A percentile compares a stretch with the other conserved stretches of the same genome.
Conservation (phyloP, 2,113 vertebrate genomes). For the Seriola aureovittata region DNA sequence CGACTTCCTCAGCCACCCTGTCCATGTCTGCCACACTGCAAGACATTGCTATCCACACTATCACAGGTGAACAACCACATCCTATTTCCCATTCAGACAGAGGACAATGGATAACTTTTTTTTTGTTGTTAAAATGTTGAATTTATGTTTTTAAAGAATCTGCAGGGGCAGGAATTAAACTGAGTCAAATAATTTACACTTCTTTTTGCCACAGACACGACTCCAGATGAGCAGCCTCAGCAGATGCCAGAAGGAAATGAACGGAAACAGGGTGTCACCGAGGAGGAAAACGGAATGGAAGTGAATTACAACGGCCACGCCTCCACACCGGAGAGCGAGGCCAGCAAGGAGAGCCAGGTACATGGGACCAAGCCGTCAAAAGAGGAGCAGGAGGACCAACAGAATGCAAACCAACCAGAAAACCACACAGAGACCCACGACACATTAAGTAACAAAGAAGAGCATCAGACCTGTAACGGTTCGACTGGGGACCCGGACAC, state of each 20-base stretch:
- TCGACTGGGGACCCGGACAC: neutral
- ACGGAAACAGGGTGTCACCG: slow-evolving; percentile 43
- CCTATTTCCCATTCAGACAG: neutral
- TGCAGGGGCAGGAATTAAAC: neutral
- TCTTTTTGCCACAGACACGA: slow-evolving; percentile 39
- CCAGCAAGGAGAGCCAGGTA: slow-evolving; percentile 69
- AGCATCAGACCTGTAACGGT: slow-evolving; percentile 48
- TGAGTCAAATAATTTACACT: neutral
- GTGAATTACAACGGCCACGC: slow-evolving; percentile 88
- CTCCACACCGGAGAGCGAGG: slow-evolving; percentile 71
- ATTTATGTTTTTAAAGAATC: neutral
- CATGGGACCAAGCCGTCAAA: slow-evolving; percentile 76
- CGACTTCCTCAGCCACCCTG: slow-evolving; percentile 61
- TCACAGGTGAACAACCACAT: slow-evolving; percentile 66
- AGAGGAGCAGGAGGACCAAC: slow-evolving; percentile 85
- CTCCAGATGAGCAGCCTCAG: slow-evolving; percentile 47
- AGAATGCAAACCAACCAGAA: slow-evolving; percentile 85
- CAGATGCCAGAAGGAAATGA: slow-evolving; percentile 30
- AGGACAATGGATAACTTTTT: neutral
- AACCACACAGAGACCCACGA: slow-evolving; percentile 32
- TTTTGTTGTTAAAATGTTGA: neutral
- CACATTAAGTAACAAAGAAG: slow-evolving; percentile 27
- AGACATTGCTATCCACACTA: slow-evolving; percentile 60
- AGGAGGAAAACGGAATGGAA: slow-evolving; percentile 75
- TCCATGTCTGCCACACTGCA: slow-evolving; percentile 69